These are phyloP conservation scores for Anaspis maculata DNA, from an alignment of 2,888 invertebrate genomes.

Conservation along the genomic window DNA sequence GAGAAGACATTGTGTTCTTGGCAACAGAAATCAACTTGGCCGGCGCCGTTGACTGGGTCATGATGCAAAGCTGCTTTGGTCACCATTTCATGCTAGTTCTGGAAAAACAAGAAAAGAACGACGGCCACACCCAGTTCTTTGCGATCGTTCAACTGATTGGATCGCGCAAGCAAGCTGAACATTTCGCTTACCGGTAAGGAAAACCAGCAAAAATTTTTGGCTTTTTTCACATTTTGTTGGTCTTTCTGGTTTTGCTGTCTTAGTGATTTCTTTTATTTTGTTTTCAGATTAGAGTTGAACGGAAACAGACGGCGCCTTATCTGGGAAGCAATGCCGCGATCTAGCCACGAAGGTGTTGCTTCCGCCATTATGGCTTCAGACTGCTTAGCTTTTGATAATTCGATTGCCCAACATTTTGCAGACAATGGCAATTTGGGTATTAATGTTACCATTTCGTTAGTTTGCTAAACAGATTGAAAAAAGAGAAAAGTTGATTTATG, in stretches of 20 bases:
- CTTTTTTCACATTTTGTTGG: too few species aligned
- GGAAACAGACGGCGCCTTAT: constrained; percentile 90
- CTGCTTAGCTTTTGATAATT: constrained; percentile 97
- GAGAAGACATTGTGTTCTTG: constrained; percentile 98
- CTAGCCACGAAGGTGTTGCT: constrained; percentile 97
- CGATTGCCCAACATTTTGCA: constrained; percentile 95
- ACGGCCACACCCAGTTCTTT: constrained; percentile 93
- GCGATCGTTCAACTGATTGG: constrained; percentile 99
- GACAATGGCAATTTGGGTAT: constrained; percentile 99
- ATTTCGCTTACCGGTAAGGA: constrained; percentile 84
- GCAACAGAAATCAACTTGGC: constrained; percentile 99
- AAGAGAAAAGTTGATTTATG: background rate
- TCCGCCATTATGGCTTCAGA: constrained; percentile 97
- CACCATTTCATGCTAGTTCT: constrained; percentile 99
- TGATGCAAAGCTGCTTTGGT: constrained; percentile 99
- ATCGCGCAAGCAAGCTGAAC: constrained; percentile 96
- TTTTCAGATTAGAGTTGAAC: constrained; percentile 81
- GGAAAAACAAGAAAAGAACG: constrained; percentile 96
- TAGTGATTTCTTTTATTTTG: constrained; percentile 4
- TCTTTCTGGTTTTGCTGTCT: too few species aligned
- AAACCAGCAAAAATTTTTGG: too few species aligned
- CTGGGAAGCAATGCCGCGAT: constrained; percentile 98
- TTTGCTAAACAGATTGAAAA: constrained; percentile 51
- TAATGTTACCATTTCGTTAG: constrained; percentile 96
- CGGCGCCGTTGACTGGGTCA: constrained; percentile 98